These are phyloP conservation scores for Anseranas semipalmata DNA, from an alignment of 2,113 vertebrate genomes.

Conservation along the genomic window DNA sequence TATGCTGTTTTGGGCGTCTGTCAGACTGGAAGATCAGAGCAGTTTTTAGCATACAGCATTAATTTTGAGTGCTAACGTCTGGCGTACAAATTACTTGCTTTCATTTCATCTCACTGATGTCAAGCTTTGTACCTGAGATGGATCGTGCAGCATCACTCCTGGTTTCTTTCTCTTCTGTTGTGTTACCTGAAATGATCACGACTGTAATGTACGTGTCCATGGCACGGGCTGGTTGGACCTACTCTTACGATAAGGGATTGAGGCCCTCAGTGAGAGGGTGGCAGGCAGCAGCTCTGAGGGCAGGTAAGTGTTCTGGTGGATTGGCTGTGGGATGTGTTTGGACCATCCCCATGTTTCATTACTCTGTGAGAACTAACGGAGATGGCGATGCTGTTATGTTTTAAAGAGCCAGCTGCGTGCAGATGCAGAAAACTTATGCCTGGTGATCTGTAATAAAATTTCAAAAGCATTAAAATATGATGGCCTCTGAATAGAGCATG, in stretches of 20 bases:
- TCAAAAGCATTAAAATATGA: background rate
- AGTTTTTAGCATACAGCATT: background rate
- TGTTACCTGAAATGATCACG: background rate
- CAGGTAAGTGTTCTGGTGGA: background rate
- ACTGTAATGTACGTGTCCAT: fast-evolving
- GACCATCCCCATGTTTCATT: background rate
- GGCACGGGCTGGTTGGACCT: background rate
- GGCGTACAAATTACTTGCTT: background rate
- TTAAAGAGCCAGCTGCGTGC: background rate
- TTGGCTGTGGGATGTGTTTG: background rate
- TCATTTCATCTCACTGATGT: background rate
- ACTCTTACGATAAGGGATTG: background rate
- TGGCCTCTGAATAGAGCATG: background rate
- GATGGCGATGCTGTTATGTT: background rate
- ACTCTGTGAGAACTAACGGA: background rate
- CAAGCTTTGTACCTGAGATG: background rate
- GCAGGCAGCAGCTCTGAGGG: background rate
- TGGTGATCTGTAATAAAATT: background rate
- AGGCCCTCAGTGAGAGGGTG: fast-evolving
- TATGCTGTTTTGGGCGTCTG: background rate
- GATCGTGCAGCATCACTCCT: background rate
- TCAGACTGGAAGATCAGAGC: background rate
- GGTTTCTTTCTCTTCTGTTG: background rate
- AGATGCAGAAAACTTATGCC: background rate
- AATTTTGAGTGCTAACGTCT: background rate